Conservation (phyloP, 2,113 vertebrate species). For the Speoplatyrhinus poulsoni region DNA sequence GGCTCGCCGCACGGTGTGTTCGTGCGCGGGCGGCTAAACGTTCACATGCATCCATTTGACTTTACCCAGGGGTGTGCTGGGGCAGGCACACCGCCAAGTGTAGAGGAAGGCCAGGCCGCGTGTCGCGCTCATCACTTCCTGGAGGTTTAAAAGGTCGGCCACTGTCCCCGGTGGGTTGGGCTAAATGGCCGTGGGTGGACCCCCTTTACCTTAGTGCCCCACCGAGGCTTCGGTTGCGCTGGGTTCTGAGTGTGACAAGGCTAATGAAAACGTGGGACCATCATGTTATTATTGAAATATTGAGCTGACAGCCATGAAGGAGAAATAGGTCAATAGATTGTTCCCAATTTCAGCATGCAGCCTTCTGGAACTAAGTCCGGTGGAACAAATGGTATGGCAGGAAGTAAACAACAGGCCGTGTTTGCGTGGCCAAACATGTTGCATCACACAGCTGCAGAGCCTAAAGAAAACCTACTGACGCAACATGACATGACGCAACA, state of each 20-base stretch:
- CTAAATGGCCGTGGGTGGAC: slow-evolving; percentile 6
- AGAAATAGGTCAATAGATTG: slow-evolving; percentile 37
- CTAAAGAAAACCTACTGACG: not conserved
- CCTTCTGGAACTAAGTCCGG: slow-evolving; percentile 39
- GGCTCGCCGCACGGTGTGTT: slow-evolving; percentile 31
- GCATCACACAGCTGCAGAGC: not conserved
- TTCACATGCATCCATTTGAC: slow-evolving; percentile 76
- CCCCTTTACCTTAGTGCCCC: not conserved
- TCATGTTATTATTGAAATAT: slow-evolving; percentile 53
- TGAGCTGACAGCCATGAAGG: slow-evolving; percentile 51
- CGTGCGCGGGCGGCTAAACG: slow-evolving; percentile 66
- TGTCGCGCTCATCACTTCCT: no score
- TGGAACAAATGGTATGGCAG: slow-evolving; percentile 25
- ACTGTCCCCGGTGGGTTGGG: not conserved
- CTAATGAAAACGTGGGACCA: slow-evolving; percentile 37
- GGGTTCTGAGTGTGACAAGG: slow-evolving; percentile 30
- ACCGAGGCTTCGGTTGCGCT: slow-evolving; percentile 21
- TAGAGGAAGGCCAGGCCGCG: slow-evolving; percentile 35
- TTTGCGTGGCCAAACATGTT: slow-evolving; percentile 7
- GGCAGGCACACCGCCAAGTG: slow-evolving; percentile 15
- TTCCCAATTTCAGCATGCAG: slow-evolving; percentile 35
- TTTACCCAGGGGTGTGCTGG: slow-evolving; percentile 57
- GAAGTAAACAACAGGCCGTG: slow-evolving; percentile 2
- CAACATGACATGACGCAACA: not conserved
- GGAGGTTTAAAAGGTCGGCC: slow-evolving; percentile 35